These are phyloP conservation scores for Protomyctophum bolini DNA, from an alignment of 2,113 vertebrate species.

Conservation along the genomic window DNA sequence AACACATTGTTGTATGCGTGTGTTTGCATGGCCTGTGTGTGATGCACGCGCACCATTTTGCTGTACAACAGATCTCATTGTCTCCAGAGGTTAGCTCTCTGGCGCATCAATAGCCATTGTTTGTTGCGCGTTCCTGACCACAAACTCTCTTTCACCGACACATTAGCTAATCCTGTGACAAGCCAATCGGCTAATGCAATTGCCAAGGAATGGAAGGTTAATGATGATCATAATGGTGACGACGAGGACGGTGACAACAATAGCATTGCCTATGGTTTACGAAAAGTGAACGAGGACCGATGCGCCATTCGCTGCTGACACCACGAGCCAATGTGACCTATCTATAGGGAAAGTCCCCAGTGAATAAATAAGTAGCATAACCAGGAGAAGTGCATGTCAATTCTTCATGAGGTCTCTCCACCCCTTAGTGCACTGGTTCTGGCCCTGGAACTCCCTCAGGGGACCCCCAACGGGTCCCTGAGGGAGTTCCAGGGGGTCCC, in stretches of 20 bases:
- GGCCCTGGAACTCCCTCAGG: too few species aligned
- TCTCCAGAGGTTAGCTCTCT: conserved; percentile 59
- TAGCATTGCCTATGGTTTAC: not conserved
- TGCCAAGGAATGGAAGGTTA: conserved; percentile 10
- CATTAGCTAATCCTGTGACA: conserved; percentile 44
- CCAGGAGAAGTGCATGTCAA: not conserved
- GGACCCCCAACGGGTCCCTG: too few species aligned
- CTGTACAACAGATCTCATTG: conserved; percentile 72
- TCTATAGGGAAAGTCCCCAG: not conserved
- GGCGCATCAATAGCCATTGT: conserved; percentile 72
- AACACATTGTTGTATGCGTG: conserved; percentile 50
- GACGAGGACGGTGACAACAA: not conserved
- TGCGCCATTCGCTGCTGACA: not conserved
- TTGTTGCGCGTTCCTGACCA: conserved; percentile 47
- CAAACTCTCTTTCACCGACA: conserved; percentile 50
- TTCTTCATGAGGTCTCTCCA: not conserved
- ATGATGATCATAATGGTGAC: conserved; percentile 1
- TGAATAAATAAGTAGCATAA: not conserved
- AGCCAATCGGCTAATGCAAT: conserved; percentile 35
- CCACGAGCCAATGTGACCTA: not conserved
- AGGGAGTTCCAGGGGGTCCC: too few species aligned
- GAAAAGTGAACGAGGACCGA: conserved; percentile 1
- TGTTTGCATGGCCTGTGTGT: conserved; percentile 51
- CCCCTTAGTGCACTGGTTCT: not conserved
- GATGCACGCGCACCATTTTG: not conserved